Evolutionary conservation across 2,888 invertebrate species (phyloP).

Genomic region (Cyclophora punctaria): DNA sequence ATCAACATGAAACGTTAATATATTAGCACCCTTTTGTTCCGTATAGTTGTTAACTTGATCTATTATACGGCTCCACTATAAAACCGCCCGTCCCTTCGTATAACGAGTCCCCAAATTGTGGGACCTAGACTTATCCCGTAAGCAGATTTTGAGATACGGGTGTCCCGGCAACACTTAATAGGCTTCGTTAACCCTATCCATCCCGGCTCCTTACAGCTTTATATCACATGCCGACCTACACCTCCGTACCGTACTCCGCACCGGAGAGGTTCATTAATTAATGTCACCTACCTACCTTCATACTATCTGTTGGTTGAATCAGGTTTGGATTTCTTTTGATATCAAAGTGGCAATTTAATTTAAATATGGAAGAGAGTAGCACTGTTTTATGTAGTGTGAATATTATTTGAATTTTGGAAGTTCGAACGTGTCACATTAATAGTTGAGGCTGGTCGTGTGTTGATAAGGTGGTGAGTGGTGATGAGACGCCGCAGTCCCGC

Average conservation of each 20-base stretch:
- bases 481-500: slow-evolving; percentile 10
- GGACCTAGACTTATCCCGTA: slow-evolving; percentile 31
- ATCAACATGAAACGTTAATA: too few relatives aligned
- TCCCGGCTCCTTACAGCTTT: slow-evolving; percentile 19
- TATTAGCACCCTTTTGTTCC: too few relatives aligned
- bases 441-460: too few relatives aligned
- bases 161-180: slow-evolving; percentile 34
- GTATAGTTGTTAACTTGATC: background rate
- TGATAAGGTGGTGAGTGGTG: too few relatives aligned
- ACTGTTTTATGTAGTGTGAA: background rate
- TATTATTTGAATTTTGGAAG: too few relatives aligned
- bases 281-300: slow-evolving; percentile 13
- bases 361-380: background rate
- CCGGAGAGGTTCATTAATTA: slow-evolving; percentile 17
- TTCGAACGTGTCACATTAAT: too few relatives aligned
- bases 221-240: slow-evolving; percentile 14
- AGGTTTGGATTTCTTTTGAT: too few relatives aligned
- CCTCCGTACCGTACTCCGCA: background rate
- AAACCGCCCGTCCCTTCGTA: slow-evolving; percentile 2
- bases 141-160: slow-evolving; percentile 38
- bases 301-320: background rate
- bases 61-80: background rate
- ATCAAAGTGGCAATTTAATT: background rate
- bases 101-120: slow-evolving; percentile 16
- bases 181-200: slow-evolving; percentile 48